phyloP scores from a whole-genome alignment of 37 sponge, comb jelly and placozoan genomes.

The Chondrilla cf. caribensis region DNA sequence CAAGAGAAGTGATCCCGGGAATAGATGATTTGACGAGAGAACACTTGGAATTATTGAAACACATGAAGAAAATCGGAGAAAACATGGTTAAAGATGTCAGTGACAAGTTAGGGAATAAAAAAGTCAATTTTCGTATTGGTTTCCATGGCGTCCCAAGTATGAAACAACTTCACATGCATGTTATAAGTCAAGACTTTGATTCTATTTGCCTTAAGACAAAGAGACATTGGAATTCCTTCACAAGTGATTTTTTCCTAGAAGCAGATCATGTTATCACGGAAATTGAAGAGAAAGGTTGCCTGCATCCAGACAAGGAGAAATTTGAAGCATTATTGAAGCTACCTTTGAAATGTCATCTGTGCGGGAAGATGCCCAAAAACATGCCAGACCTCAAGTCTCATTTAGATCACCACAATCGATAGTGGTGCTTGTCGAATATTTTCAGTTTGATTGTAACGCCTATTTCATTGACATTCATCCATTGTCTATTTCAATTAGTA shows the following conservation, averaged over 20 bases:
- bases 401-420: background rate
- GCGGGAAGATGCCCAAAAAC: conserved; percentile 14
- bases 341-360: conserved; percentile 20
- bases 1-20: background rate
- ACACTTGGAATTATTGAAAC: background rate
- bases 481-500: background rate
- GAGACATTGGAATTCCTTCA: conserved; percentile 31
- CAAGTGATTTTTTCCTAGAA: conserved; percentile 18
- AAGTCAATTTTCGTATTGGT: background rate
- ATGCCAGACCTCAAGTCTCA: conserved; percentile 81
- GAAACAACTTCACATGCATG: conserved; percentile 30
- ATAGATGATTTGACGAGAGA: background rate
- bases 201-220: background rate
- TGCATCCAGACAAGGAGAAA: background rate
- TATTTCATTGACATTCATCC: background rate
- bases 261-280: background rate
- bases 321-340: conserved; percentile 11
- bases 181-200: conserved; percentile 38
- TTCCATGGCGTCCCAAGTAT: conserved; percentile 34
- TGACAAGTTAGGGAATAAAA: too few relatives aligned
- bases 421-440: background rate
- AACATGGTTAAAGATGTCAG: background rate
- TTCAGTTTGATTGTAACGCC: background rate
- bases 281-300: background rate
- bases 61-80: conserved; percentile 23